A percentile compares a stretch with the other conserved stretches of the same genome.
phyloP scores from a whole-genome alignment of 2,797 vertebrate genomes.

The Eulemur albifrons region DNA sequence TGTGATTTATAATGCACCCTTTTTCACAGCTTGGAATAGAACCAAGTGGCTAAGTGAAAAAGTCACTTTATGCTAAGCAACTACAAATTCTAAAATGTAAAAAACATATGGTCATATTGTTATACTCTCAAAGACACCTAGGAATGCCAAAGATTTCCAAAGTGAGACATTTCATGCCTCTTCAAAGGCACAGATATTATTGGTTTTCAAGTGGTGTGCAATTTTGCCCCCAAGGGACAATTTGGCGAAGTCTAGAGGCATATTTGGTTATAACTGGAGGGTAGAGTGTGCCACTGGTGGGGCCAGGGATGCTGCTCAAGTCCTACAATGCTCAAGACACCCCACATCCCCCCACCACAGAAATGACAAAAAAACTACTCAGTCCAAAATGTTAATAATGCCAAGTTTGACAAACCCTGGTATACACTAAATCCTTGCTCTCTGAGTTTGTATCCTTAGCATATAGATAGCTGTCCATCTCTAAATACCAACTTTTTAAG shows the following conservation, averaged over 20 bases:
- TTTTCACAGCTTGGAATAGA: not conserved
- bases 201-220: not conserved
- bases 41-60: not conserved
- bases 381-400: not conserved
- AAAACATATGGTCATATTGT: not conserved
- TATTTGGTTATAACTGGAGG: not conserved
- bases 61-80: slow-evolving; percentile 9
- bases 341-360: not conserved
- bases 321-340: not conserved
- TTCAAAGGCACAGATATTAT: not conserved
- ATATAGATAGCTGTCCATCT: not conserved
- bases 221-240: not conserved
- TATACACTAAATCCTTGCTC: not conserved
- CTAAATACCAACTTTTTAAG: not conserved
- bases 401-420: not conserved
- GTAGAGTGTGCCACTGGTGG: too few relatives aligned
- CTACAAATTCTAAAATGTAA: not conserved
- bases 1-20: not conserved
- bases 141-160: not conserved
- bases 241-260: not conserved
- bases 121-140: not conserved
- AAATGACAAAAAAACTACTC: not conserved
- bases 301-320: not conserved
- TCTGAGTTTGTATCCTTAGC: not conserved
- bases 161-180: not conserved